Conservation (phyloP, 2,888 invertebrate species). For the Euzophera pinguis region DNA sequence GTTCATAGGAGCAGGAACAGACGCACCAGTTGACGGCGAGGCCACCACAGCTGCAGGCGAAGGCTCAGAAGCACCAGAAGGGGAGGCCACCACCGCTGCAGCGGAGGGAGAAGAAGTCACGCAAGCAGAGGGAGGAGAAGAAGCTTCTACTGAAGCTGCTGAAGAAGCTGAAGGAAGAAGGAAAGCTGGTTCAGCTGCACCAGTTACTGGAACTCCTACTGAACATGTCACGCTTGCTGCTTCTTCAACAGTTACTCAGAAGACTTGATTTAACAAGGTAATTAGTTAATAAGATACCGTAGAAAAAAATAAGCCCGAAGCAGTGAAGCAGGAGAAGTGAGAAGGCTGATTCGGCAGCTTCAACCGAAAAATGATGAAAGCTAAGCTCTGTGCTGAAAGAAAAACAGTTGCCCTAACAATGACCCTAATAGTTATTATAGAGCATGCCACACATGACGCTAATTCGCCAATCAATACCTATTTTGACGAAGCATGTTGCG, state of each 20-base stretch:
- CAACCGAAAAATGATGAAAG: no score
- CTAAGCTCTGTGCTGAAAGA: no score
- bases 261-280: neutral
- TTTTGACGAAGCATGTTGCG: no score
- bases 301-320: no score
- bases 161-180: neutral
- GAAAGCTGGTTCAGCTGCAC: no score
- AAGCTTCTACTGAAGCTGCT: neutral
- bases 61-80: neutral
- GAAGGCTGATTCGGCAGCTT: no score
- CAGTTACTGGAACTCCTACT: neutral
- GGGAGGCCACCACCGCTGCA: neutral
- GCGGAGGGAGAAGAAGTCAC: neutral
- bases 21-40: neutral
- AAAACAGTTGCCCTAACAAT: no score
- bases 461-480: no score
- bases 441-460: no score
- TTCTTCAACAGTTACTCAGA: neutral
- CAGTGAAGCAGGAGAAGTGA: no score
- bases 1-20: neutral
- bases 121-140: neutral
- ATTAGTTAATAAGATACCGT: neutral
- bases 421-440: no score
- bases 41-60: neutral
- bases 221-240: neutral